phyloP scores from a whole-genome alignment of 2,113 vertebrate species.

The Entosphenus tridentatus region DNA sequence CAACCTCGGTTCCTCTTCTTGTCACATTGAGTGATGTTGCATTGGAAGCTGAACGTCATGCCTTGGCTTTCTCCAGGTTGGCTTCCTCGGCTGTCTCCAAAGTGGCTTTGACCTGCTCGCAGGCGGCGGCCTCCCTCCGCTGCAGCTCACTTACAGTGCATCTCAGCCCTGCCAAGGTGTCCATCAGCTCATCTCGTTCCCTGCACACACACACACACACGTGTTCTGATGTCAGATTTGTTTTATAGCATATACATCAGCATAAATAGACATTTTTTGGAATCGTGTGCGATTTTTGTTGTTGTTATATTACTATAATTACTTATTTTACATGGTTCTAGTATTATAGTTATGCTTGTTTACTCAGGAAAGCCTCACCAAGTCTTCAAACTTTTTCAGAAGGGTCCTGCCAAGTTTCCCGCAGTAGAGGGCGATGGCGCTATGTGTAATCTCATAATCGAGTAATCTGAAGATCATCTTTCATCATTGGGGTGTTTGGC shows the following conservation, averaged over 20 bases:
- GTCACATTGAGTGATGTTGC: too few species aligned
- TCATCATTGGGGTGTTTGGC: too few species aligned
- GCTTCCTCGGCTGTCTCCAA: constrained; percentile 64
- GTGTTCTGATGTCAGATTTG: too few species aligned
- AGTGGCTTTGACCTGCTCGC: constrained; percentile 54
- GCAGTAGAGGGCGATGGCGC: too few species aligned
- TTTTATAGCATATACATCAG: too few species aligned
- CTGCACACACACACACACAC: constrained; percentile 18
- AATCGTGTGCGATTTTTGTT: background rate
- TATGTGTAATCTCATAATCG: too few species aligned
- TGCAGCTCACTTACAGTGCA: constrained; percentile 32
- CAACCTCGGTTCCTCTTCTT: too few species aligned
- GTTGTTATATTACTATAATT: rapidly evolving
- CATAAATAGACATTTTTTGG: constrained; percentile 6
- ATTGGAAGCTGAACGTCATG: constrained; percentile 12
- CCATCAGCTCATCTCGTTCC: constrained; percentile 61
- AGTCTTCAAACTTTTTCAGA: too few species aligned
- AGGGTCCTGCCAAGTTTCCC: too few species aligned
- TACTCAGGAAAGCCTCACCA: too few species aligned
- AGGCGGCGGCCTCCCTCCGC: constrained; percentile 43
- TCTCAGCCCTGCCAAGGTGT: constrained; percentile 30
- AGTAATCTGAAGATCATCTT: too few species aligned
- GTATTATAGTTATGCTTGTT: too few species aligned
- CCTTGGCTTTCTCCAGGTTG: constrained; percentile 49
- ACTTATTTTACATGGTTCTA: background rate